Evolutionary conservation across 1,140 invertebrate genomes (phyloP), one percentile per base, ranked within the genome.

Genomic region (Charaxes varanes): DNA sequence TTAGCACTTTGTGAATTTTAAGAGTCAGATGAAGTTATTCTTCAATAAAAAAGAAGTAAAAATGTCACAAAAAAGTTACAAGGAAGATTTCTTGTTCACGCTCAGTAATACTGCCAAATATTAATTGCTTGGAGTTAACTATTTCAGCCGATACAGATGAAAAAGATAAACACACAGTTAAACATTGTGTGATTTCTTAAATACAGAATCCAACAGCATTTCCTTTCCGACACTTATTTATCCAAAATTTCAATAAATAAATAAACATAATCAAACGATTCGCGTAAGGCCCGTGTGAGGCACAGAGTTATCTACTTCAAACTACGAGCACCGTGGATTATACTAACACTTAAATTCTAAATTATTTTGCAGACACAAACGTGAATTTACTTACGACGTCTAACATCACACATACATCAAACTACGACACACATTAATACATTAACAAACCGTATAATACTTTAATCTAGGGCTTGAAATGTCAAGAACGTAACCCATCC

Each of bases 1-100:
- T 17, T 57, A 65, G 62, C 70, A 74, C 70, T 71, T 71, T 53
- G 70, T 74, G 62, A 68, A 51, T 21, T 40, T 22, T n/a, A 17
- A 31, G 28, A 30, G 17, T 6, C 19, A 43, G n/a, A 8, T 27
- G 11, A 11, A 14, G 15, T 28, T 2, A 18, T 12, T 3, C 10
- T 6, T 13, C 30, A 13, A 4, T 24, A 19, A 6, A 35, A 15
- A 35, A n/a, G 21, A 7, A 22, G 8, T 22, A 3, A 7, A 22
- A n/a, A 2, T 3, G 6, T 22, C 2, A n/a, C 6, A 3, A 3
- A 22, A 22, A 3, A n/a, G 6, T 22, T 22, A 3, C 21, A 22
- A 3, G 2, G n/a, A 3, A 22, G 6, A 22, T 22, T 22, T 22
- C 2, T 22, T 22, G n/a, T n/a, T n/a, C n/a, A n/a, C n/a, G n/a